Evolutionary conservation across 2,113 vertebrate species (phyloP), one percentile per base, ranked within the genome.

Genomic region (Drymodes brunneopygia): DNA sequence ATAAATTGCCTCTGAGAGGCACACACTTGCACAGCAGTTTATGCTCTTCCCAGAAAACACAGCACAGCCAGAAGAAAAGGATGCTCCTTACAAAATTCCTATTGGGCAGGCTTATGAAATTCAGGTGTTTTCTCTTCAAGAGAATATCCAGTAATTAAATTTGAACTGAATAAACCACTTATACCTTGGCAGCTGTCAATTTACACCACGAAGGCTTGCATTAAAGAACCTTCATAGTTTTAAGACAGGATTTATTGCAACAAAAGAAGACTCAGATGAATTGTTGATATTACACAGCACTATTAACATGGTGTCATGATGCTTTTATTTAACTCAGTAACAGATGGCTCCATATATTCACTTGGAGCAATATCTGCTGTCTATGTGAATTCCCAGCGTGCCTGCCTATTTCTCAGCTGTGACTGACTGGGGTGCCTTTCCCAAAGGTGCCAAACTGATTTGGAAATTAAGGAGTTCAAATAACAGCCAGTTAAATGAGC

Each of bases 1-100:
- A 92, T 82, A 88, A 82, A 93, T 90, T 45, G 38, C 38, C 54
- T 90, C 35, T 58, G 81, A 90, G 58, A 86, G 33, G 24, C n/a
- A 81, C 15, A 67, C 0, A 2, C 53, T 92, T 86, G 56, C 31
- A 74, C 27, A 81, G 65, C 33, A 56, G 35, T 89, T 33, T 2
- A 81, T 20, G 17, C 9, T 86, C 64, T 79, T 74, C 28, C 28
- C 78, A 85, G 60, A 81, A 81, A 71, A 84, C 19, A 58, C 0
- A 0, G 11, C 7, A 33, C 8, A 81, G 29, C 6, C 24, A 84
- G 51, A 84, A 84, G 27, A 83, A 73, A 84, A 86, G 9, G 17
- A 27, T 67, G 27, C 15, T 89, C 16, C n/a, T 93, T 64, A 24
- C 40, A 62, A 79, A 89, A 71, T 31, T 51, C 21, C 33, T 47